A percentile compares a stretch with the other conserved stretches of the same genome.
phyloP scores from a whole-genome alignment of 2,888 invertebrate species.

The Rhagophthalmus giganteus region DNA sequence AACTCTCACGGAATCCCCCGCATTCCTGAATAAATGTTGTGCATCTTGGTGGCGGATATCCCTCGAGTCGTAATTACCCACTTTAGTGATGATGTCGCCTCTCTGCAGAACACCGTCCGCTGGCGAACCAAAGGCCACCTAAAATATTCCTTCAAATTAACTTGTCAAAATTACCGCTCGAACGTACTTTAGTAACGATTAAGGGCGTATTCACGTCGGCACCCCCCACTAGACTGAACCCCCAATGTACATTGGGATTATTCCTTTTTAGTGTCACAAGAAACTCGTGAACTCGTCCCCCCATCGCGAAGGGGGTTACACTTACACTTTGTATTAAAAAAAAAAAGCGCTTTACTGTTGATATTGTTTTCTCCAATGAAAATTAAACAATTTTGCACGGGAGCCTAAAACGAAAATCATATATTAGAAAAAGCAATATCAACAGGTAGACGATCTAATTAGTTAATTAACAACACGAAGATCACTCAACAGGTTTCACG shows the following conservation, averaged over 20 bases:
- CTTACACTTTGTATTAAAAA: constrained; percentile 7
- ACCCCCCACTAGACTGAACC: constrained; percentile 84
- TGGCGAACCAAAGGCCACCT: constrained; percentile 87
- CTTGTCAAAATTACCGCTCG: not conserved
- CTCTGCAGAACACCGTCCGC: constrained; percentile 82
- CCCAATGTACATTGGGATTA: constrained; percentile 76
- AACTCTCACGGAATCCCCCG: constrained; percentile 76
- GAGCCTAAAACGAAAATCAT: not conserved
- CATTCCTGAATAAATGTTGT: constrained; percentile 82
- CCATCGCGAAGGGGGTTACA: constrained; percentile 44
- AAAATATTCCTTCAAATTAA: constrained; percentile 36
- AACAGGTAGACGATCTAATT: no score
- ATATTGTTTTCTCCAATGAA: constrained; percentile 4
- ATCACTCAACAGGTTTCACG: constrained; percentile 45
- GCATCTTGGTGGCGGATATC: constrained; percentile 90
- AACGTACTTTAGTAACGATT: constrained; percentile 83
- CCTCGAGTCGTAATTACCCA: constrained; percentile 86
- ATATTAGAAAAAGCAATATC: constrained; percentile 5
- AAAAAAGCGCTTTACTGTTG: not conserved
- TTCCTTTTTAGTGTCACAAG: constrained; percentile 74
- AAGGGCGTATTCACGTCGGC: constrained; percentile 84
- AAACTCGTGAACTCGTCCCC: constrained; percentile 76
- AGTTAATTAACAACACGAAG: constrained; percentile 19
- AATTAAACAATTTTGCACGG: not conserved
- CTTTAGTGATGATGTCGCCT: constrained; percentile 89